A percentile compares a stretch with the other conserved stretches of the same genome.
These are phyloP conservation scores for Cantharis rufa DNA, from an alignment of 2,888 invertebrate genomes.

Conservation along the genomic window DNA sequence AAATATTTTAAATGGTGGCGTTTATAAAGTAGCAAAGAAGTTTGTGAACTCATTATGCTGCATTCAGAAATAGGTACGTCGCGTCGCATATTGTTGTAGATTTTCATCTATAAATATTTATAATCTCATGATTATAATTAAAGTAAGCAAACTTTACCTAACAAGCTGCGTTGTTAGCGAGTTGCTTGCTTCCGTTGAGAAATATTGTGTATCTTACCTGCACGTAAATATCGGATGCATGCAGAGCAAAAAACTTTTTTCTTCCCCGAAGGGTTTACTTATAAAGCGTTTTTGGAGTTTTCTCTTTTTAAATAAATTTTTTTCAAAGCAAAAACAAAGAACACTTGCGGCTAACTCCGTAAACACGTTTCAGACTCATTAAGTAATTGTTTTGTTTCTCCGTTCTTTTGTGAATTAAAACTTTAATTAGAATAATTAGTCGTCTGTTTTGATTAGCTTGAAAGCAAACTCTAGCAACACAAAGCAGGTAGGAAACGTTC, in stretches of 20 bases:
- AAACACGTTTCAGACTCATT: slow-evolving; percentile 33
- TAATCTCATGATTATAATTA: slow-evolving; percentile 28
- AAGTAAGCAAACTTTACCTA: slow-evolving; percentile 21
- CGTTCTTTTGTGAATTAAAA: slow-evolving; percentile 36
- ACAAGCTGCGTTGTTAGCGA: slow-evolving; percentile 22
- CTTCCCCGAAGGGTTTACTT: slow-evolving; percentile 23
- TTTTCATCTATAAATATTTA: slow-evolving; percentile 29
- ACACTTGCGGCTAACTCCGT: slow-evolving; percentile 29
- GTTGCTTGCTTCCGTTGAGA: neutral
- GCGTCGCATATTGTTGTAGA: slow-evolving; percentile 22
- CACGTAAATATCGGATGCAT: neutral
- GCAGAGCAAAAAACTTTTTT: slow-evolving; percentile 14
- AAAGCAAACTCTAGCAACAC: slow-evolving; percentile 29
- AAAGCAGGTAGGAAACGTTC: slow-evolving; percentile 28
- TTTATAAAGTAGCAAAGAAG: slow-evolving; percentile 28
- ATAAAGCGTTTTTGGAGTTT: slow-evolving; percentile 25
- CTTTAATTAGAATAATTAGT: slow-evolving; percentile 41
- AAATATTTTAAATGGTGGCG: slow-evolving; percentile 28
- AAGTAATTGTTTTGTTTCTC: slow-evolving; percentile 39
- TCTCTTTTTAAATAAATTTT: slow-evolving; percentile 17
- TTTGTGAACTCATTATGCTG: slow-evolving; percentile 31
- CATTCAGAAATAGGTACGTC: slow-evolving; percentile 17
- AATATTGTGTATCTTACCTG: neutral
- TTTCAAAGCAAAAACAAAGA: slow-evolving; percentile 19
- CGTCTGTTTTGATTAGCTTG: slow-evolving; percentile 39